Evolutionary conservation across 1,140 invertebrate genomes (phyloP).

Genomic region (Drosophila trapezifrons): DNA sequence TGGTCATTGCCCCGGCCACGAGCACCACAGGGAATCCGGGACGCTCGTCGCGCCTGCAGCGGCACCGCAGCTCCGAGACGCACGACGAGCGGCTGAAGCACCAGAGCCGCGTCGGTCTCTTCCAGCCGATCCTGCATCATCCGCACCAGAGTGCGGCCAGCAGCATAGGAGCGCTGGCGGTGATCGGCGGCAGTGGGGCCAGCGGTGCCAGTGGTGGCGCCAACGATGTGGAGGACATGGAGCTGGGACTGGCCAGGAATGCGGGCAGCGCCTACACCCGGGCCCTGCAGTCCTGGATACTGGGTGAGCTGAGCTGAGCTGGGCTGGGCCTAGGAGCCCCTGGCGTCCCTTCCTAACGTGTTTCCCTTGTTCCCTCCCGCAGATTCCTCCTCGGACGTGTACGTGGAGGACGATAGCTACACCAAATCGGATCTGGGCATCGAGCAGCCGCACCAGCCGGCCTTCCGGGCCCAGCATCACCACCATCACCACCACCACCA

Average conservation of each 20-base stretch:
- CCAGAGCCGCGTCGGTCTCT: constrained; percentile 64
- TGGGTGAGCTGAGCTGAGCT: constrained; percentile 43
- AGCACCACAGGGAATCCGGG: constrained; percentile 13
- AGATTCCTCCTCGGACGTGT: constrained; percentile 82
- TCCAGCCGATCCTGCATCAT: constrained; percentile 71
- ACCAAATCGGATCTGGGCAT: constrained; percentile 83
- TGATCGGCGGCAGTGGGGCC: constrained; percentile 19
- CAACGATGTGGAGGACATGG: constrained; percentile 71
- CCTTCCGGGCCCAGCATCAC: constrained; percentile 59
- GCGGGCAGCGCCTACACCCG: constrained; percentile 50
- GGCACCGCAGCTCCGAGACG: constrained; percentile 80
- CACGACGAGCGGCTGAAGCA: constrained; percentile 79
- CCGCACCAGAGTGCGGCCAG: constrained; percentile 53
- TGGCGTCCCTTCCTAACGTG: no score
- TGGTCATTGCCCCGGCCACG: constrained; percentile 43
- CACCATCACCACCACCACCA: constrained; percentile 68
- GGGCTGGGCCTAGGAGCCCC: no score
- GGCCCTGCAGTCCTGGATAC: constrained; percentile 73
- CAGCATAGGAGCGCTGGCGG: constrained; percentile 46
- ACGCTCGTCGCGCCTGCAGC: constrained; percentile 67
- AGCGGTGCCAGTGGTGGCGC: constrained; percentile 21
- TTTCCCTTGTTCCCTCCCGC: background rate
- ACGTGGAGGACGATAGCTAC: constrained; percentile 80
- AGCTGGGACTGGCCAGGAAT: constrained; percentile 63
- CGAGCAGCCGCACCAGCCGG: constrained; percentile 62